These are phyloP conservation scores for Scomber scombrus DNA, from an alignment of 2,113 vertebrate genomes.

Conservation along the genomic window DNA sequence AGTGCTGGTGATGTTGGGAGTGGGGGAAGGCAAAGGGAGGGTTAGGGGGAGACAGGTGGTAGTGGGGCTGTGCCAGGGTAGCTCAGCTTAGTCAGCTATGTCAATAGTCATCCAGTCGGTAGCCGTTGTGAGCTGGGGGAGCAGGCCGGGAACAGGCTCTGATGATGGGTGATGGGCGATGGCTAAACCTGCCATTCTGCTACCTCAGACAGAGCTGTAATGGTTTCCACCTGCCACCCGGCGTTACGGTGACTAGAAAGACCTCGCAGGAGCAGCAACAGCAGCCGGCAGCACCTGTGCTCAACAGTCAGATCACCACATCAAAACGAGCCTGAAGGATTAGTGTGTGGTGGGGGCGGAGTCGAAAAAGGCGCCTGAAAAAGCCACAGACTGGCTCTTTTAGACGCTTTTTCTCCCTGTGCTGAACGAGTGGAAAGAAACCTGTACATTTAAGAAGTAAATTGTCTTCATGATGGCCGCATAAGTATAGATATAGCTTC, in stretches of 20 bases:
- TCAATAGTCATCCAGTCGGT: slow-evolving; percentile 16
- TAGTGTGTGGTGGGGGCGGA: slow-evolving; percentile 33
- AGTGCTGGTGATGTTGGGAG: slow-evolving; percentile 9
- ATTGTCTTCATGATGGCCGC: background rate
- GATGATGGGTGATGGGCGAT: background rate
- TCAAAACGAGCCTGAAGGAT: slow-evolving; percentile 63
- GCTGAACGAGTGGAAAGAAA: slow-evolving; percentile 12
- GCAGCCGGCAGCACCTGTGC: slow-evolving; percentile 76
- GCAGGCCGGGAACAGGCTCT: background rate
- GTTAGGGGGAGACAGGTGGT: background rate
- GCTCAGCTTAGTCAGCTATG: slow-evolving; percentile 5
- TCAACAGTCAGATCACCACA: slow-evolving; percentile 74
- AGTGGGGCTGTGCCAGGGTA: slow-evolving; percentile 3
- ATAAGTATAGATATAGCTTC: background rate
- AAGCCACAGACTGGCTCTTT: slow-evolving; percentile 37
- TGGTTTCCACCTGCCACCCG: slow-evolving; percentile 64
- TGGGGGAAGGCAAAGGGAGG: background rate
- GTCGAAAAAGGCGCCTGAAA: slow-evolving; percentile 31
- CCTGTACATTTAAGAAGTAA: background rate
- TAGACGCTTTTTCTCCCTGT: slow-evolving; percentile 16
- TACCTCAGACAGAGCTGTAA: slow-evolving; percentile 52
- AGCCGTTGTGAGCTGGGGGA: slow-evolving; percentile 20
- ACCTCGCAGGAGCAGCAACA: slow-evolving; percentile 45
- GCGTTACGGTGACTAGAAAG: slow-evolving; percentile 34
- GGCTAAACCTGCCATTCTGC: slow-evolving; percentile 52